phyloP scores from a whole-genome alignment of 2,888 invertebrate species.

The Stenolophus ochropezus region DNA sequence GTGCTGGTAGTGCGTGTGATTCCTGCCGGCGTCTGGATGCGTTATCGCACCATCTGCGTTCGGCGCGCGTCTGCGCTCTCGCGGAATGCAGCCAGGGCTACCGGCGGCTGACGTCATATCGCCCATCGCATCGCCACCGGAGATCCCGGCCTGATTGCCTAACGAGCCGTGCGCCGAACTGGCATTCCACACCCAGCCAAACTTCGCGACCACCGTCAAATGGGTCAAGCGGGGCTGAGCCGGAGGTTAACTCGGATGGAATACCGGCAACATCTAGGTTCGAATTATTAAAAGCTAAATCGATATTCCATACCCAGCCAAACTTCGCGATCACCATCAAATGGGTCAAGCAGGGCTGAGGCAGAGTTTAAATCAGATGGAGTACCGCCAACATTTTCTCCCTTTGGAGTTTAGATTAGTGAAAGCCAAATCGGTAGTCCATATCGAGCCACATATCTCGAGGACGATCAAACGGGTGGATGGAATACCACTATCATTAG shows the following conservation, averaged over 20 bases:
- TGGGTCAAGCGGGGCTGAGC: too few species aligned
- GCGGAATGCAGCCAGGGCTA: slow-evolving; percentile 47
- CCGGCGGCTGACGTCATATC: slow-evolving; percentile 56
- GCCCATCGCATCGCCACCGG: slow-evolving; percentile 32
- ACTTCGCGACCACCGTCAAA: background rate
- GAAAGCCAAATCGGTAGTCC: background rate
- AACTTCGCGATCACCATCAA: background rate
- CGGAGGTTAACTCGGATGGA: too few species aligned
- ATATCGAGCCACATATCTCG: background rate
- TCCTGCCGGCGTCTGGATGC: background rate
- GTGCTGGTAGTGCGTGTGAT: background rate
- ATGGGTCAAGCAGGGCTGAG: too few species aligned
- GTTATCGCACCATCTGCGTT: slow-evolving; percentile 3
- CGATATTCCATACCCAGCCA: background rate
- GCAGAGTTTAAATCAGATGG: too few species aligned
- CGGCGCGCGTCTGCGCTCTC: slow-evolving; percentile 52
- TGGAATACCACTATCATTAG: too few species aligned
- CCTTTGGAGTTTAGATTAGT: too few species aligned
- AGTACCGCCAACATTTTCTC: too few species aligned
- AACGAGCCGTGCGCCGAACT: slow-evolving; percentile 49
- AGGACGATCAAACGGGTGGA: too few species aligned
- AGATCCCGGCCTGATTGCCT: slow-evolving; percentile 48
- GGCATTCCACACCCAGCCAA: background rate
- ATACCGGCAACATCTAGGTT: too few species aligned
- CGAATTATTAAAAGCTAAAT: too few species aligned